These are phyloP conservation scores for Scaeva pyrastri DNA, from an alignment of 2,888 invertebrate species.

Conservation along the genomic window DNA sequence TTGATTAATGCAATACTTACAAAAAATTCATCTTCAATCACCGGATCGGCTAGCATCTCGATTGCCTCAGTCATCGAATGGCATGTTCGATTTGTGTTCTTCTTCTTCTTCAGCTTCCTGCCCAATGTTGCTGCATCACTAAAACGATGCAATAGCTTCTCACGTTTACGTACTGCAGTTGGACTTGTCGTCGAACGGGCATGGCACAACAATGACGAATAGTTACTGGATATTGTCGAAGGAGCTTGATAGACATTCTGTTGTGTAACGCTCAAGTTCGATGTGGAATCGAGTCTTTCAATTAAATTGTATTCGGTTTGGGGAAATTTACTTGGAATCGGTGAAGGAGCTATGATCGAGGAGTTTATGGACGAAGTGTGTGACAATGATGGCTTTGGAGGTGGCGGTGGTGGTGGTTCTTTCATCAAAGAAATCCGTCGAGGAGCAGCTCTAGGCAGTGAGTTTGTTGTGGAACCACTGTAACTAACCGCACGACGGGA, in stretches of 20 bases:
- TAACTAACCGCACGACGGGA: constrained; percentile 83
- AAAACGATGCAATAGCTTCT: constrained; percentile 83
- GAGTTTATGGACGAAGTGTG: constrained; percentile 80
- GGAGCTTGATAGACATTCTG: constrained; percentile 82
- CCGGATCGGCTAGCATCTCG: constrained; percentile 84
- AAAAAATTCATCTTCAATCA: constrained; percentile 84
- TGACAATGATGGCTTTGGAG: constrained; percentile 80
- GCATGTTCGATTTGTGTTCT: constrained; percentile 83
- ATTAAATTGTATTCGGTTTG: constrained; percentile 83
- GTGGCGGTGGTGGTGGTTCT: constrained; percentile 82
- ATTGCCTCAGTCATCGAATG: constrained; percentile 84
- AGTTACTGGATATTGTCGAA: constrained; percentile 77
- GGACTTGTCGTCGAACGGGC: constrained; percentile 82
- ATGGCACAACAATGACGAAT: constrained; percentile 81
- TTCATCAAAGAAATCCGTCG: constrained; percentile 82
- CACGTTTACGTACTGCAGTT: constrained; percentile 82
- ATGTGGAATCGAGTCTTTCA: constrained; percentile 81
- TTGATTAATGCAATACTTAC: too few relatives aligned
- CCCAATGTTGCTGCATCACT: constrained; percentile 84
- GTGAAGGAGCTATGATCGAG: constrained; percentile 77
- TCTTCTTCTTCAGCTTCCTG: constrained; percentile 83
- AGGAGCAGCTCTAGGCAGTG: constrained; percentile 82
- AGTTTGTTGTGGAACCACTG: constrained; percentile 80
- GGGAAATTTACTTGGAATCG: constrained; percentile 81
- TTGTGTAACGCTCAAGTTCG: constrained; percentile 79